phyloP scores from a whole-genome alignment of 2,888 invertebrate genomes.

The Andrena trimmerana region DNA sequence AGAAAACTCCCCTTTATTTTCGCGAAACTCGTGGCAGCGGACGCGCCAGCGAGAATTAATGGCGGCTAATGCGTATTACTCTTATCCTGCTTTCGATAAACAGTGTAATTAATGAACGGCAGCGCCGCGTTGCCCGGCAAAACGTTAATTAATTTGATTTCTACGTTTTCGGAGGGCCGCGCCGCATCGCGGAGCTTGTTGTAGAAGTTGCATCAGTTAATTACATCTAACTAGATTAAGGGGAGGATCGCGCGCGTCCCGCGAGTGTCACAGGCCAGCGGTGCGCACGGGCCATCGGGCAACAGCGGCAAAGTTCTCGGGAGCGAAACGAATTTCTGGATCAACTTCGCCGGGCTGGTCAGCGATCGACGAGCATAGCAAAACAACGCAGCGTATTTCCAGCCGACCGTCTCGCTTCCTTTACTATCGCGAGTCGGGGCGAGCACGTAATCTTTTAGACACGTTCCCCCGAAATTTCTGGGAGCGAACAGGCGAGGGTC shows the following conservation, averaged over 20 bases:
- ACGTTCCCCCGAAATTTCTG: too few relatives aligned
- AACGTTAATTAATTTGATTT: slow-evolving; percentile 39
- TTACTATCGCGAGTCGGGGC: not conserved
- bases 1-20: too few relatives aligned
- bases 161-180: slow-evolving; percentile 19
- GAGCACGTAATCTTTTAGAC: too few relatives aligned
- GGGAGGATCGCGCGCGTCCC: slow-evolving; percentile 27
- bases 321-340: not conserved
- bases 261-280: slow-evolving; percentile 11
- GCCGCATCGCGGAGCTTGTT: slow-evolving; percentile 19
- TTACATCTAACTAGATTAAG: slow-evolving; percentile 56
- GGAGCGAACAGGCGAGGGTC: not conserved
- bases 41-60: not conserved
- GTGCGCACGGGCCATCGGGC: not conserved
- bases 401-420: not conserved
- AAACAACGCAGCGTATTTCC: not conserved
- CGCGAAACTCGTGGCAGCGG: not conserved
- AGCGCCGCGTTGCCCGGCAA: not conserved
- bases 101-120: slow-evolving; percentile 12
- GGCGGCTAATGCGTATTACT: not conserved
- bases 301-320: slow-evolving; percentile 2
- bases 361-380: not conserved
- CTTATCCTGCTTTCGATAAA: slow-evolving; percentile 10
- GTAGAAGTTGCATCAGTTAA: slow-evolving; percentile 56
- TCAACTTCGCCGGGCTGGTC: not conserved